These are phyloP conservation scores for Zoanthus solanderi DNA, from an alignment of 92 coral and sea anemone genomes.

Conservation along the genomic window DNA sequence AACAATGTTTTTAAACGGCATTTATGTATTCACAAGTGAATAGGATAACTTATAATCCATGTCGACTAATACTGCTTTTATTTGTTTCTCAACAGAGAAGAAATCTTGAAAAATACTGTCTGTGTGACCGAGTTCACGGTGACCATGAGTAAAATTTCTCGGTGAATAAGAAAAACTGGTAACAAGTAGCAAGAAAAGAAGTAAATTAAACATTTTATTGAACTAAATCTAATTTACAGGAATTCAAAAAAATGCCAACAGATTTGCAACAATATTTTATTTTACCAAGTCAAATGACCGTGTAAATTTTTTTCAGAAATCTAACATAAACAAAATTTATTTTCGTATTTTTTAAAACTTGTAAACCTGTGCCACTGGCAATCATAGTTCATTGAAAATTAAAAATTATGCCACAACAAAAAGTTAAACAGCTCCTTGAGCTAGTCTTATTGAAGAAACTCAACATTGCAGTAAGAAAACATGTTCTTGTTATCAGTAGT, in stretches of 20 bases:
- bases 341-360: neutral
- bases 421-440: neutral
- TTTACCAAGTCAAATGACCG: neutral
- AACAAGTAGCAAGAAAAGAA: neutral
- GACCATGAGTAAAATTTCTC: constrained; percentile 1
- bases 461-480: neutral
- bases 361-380: constrained; percentile 4
- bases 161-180: constrained; percentile 11
- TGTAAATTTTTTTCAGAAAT: constrained; percentile 1
- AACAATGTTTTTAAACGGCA: constrained; percentile 9
- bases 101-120: neutral
- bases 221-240: constrained; percentile 19
- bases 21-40: neutral
- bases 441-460: constrained; percentile 8
- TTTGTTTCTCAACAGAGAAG: neutral
- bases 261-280: neutral
- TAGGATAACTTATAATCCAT: no score
- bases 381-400: constrained; percentile 12
- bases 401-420: constrained; percentile 11
- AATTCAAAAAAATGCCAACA: neutral
- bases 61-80: neutral
- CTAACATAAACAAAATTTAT: constrained; percentile 13
- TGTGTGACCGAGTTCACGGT: constrained; percentile 12
- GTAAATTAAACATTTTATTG: constrained; percentile 1
- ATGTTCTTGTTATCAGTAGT: neutral